phyloP scores from a whole-genome alignment of 2,113 vertebrate species.

The Daboia siamensis region DNA sequence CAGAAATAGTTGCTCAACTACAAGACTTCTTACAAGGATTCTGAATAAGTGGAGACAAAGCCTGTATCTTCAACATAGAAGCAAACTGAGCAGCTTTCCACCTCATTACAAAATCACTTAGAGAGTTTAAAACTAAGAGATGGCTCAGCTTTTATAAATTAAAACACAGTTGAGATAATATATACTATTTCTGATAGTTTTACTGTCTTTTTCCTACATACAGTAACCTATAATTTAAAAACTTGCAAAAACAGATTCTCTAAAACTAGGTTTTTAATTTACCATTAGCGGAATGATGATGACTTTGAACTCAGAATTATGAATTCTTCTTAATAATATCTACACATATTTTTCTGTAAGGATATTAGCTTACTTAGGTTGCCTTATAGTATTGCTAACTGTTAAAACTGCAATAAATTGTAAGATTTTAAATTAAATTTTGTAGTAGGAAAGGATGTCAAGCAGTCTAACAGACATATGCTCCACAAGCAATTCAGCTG shows the following conservation, averaged over 20 bases:
- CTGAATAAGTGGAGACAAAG: conserved; percentile 58
- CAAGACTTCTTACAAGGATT: conserved; percentile 91
- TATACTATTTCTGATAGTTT: conserved; percentile 49
- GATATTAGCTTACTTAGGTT: conserved; percentile 42
- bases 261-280: conserved; percentile 46
- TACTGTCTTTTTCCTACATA: conserved; percentile 49
- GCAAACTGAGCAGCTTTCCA: conserved; percentile 29
- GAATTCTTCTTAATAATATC: conserved; percentile 51
- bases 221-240: conserved; percentile 57
- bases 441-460: not conserved
- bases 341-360: conserved; percentile 42
- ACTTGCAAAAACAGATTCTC: conserved; percentile 36
- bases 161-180: conserved; percentile 47
- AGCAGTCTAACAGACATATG: conserved; percentile 10
- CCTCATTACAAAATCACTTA: conserved; percentile 38
- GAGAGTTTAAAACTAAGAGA: conserved; percentile 46
- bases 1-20: conserved; percentile 90
- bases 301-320: conserved; percentile 41
- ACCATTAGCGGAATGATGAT: conserved; percentile 44
- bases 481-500: conserved; percentile 5
- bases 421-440: conserved; percentile 12
- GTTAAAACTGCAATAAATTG: conserved; percentile 26
- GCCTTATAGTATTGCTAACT: conserved; percentile 33
- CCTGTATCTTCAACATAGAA: not conserved
- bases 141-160: conserved; percentile 23